Evolutionary conservation across 2,797 vertebrate species (phyloP).

Genomic region (Myoxocephalus aenaeus): DNA sequence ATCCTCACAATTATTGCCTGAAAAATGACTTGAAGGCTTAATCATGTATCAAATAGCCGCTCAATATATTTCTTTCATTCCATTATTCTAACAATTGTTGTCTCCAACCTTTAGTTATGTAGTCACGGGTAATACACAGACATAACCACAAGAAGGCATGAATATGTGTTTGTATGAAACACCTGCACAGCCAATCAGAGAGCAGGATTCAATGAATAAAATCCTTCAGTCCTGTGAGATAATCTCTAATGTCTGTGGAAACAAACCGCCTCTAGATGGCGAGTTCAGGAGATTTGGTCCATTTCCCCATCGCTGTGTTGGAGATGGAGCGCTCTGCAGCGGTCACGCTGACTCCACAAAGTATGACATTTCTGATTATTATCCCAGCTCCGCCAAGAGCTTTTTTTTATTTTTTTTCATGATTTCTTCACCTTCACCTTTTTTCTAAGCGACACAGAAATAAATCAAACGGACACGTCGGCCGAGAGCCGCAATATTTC

Average conservation of each 20-base stretch:
- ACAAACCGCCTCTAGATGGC: background rate
- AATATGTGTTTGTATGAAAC: background rate
- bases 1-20: background rate
- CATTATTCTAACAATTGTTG: background rate
- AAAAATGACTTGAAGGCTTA: background rate
- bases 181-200: background rate
- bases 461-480: background rate
- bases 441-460: constrained; percentile 1
- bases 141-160: background rate
- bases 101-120: background rate
- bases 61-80: background rate
- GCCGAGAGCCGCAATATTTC: background rate
- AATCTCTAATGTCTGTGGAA: background rate
- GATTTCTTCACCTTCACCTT: constrained; percentile 37
- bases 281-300: background rate
- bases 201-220: background rate
- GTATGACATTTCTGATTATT: constrained; percentile 56
- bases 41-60: background rate
- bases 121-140: background rate
- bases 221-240: background rate
- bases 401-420: background rate
- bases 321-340: constrained; percentile 42
- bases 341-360: constrained; percentile 46
- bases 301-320: background rate
- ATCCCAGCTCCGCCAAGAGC: constrained; percentile 33